Evolutionary conservation across 30 jellyfish, hydroid and myxozoan species (phyloP), one percentile per base, ranked within the genome.

Genomic region (Chrysaora quinquecirrha): DNA sequence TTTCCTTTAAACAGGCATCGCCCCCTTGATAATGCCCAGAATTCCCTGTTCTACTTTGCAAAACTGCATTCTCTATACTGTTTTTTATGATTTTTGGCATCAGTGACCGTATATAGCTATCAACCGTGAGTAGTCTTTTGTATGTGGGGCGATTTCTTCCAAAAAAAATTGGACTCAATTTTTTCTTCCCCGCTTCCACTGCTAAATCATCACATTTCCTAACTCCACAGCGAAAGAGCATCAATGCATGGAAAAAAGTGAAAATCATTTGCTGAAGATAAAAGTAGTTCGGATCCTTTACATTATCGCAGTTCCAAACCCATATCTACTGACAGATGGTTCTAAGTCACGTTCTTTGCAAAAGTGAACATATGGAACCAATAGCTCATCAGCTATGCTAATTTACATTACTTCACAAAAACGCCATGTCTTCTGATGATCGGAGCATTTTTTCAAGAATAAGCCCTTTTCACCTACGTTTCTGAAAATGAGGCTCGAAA

Each of bases 351-450:
- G 9, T 43, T 43, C 12, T 16, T 6, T 9, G 58, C 58, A 43
- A 16, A 6, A 16, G 16, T 16, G 16, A 43, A 43, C 58, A 6
- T 43, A 43, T 43, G 9, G 58, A 43, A 22, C n/a, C n/a, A n/a
- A n/a, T n/a, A n/a, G n/a, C n/a, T n/a, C n/a, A n/a, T n/a, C n/a
- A n/a, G n/a, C n/a, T 31, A 18, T 16, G 77, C 83, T 21, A 71
- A 71, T 18, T 9, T 30, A 71, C 14, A 19, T 30, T 10, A 38
- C 34, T 38, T 71, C 83, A 3, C 30, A 30, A 3, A 38, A 9
- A 10, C 47, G 76, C 77, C 77, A 34, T n/a, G 58, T 18, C 30
- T 71, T 71, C 28, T 71, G 83, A 68, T 71, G 83, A 71, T 71
- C 77, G 46, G 76, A 24, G 20, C 83, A 69, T 38, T 71, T 71